Base-by-base conservation (phyloP, 2,888 invertebrate genomes). In the Trachelus tabidus region DNA sequence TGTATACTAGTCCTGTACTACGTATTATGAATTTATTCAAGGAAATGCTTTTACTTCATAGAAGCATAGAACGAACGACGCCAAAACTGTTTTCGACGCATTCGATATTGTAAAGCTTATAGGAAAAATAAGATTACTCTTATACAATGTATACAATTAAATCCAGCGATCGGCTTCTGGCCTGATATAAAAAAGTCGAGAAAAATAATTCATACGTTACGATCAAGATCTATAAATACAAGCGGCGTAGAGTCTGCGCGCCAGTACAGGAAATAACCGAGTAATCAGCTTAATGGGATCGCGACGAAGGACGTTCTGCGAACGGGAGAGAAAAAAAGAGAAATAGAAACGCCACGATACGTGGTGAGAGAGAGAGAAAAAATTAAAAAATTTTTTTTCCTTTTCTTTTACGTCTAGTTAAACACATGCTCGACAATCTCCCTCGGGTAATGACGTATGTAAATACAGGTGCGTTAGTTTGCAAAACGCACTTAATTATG, bases 221-320 rank as follows among this genome's bases (percentile, higher is more conserved):
- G 23, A 56, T 56, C 23, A 56, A 56, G 56, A 56, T 56, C 56
- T 56, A 56, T 56, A 56, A 56, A 56, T 56, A 56, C 23, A 56
- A 56, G 23, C 56, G 9, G 23, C 23, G 56, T 56, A 56, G 56
- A 56, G 56, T 23, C 56, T 56, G 23, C 56, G 23, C 23, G 56
- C 23, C 23, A 56, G 56, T 56, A 56, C 56, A 56, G 56, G 56
- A 56, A 56, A 56, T 56, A 56, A 56, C 56, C 56, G 56, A 56
- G 56, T 56, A 56, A 56, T 56, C 68, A 68, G 34, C 23, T 56
- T 40, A 12, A 68, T 68, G 71, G 69, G 76, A 75, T 31, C 56
- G 73, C 31, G 77, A 74, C 31, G 68, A 79, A 75, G 75, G 71
- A 34, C 34, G 76, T 40, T 69, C 69, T 73, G 40, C 71, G 71